phyloP scores from a whole-genome alignment of 2,113 vertebrate species.

The Osmerus eperlanus region DNA sequence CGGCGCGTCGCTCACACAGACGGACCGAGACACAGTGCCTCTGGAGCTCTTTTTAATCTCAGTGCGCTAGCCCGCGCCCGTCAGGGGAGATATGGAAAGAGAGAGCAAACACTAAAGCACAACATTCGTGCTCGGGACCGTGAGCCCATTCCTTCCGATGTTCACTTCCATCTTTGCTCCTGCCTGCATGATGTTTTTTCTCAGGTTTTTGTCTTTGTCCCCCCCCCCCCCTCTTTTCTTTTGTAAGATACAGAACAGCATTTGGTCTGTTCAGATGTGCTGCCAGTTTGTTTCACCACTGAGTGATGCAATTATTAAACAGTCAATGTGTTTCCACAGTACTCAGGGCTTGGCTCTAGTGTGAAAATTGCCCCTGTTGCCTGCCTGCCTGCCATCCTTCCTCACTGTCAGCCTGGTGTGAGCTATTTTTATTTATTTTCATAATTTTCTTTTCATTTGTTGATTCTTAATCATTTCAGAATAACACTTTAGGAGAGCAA shows the following conservation, averaged over 20 bases:
- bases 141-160: constrained; percentile 5
- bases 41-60: constrained; percentile 28
- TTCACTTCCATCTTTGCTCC: constrained; percentile 4
- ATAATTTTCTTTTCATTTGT: neutral
- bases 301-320: constrained; percentile 33
- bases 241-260: constrained; percentile 19
- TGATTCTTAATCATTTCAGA: neutral
- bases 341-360: constrained; percentile 19
- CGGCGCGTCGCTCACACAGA: constrained; percentile 29
- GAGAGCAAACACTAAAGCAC: constrained; percentile 3
- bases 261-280: constrained; percentile 24
- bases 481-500: constrained; percentile 7
- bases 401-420: neutral
- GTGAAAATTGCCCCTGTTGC: constrained; percentile 19
- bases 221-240: neutral
- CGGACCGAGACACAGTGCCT: constrained; percentile 21
- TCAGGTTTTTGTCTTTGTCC: constrained; percentile 17
- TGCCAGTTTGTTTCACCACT: constrained; percentile 12
- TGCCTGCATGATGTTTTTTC: constrained; percentile 3
- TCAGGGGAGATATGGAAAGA: constrained; percentile 27
- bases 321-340: constrained; percentile 21
- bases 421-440: neutral
- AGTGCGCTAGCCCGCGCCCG: constrained; percentile 20
- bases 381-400: neutral
- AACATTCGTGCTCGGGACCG: neutral